Base-by-base conservation (phyloP, 2,888 invertebrate species). In the Augiades crinisus region DNA sequence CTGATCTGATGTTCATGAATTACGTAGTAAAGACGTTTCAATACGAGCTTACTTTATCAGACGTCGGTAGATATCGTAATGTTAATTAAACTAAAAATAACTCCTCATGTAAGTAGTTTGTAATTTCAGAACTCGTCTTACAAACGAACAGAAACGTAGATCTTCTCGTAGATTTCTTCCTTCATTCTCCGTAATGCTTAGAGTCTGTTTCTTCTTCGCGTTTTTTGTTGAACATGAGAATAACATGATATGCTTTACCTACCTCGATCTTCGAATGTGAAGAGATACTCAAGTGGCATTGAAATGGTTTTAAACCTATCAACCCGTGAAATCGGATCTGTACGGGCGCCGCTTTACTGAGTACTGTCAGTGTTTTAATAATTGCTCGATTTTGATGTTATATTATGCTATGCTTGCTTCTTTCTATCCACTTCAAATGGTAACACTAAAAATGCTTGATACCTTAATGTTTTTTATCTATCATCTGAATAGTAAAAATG, bases 291-390 rank as follows among this genome's bases (percentile, higher is more conserved):
- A 49, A n/a, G 49, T 49, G 33, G 12, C 33, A 27, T 16, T 13
- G 10, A 21, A 5, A 16, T 21, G 21, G 36, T 27, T 8, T n/a
- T 27, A 8, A 22, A 17, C 49, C 33, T 21, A n/a, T 49, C 27
- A 37, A 31, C 49, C 49, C 34, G 34, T 34, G 22, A 41, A 34
- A 34, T 22, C 49, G 41, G 44, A 31, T 41, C 38, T 49, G 46
- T 16, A 45, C 52, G 38, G 45, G 52, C 40, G 44, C 40, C 46
- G 52, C 34, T 45, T 14, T 16, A 44, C 44, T 47, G 46, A 41
- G 53, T 47, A 47, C 38, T 49, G 24, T 41, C 40, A n/a, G 30
- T 22, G 33, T 85, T 46, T 87, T 89, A 0, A 68, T 90, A 34
- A 13, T 49, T n/a, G 45, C 45, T 22, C 45, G 34, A 8, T 37